Percentiles rank a stretch among this genome's conserved stretches.
These are phyloP conservation scores for Coregonus clupeaformis DNA, from an alignment of 2,113 vertebrate genomes.

Conservation along the genomic window DNA sequence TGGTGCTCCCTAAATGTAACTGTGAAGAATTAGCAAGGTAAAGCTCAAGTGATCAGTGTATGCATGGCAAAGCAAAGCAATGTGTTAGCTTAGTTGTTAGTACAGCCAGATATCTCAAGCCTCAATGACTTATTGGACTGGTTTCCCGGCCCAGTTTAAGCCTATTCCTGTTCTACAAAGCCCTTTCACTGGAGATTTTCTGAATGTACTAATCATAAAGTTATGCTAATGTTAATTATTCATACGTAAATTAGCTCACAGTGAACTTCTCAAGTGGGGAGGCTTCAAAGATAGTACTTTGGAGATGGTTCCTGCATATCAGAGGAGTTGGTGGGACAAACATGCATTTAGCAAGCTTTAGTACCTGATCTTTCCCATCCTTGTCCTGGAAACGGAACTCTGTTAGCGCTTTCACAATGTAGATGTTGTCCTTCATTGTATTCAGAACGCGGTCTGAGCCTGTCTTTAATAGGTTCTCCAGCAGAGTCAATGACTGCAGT, in stretches of 20 bases:
- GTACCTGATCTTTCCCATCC: slow-evolving; percentile 87
- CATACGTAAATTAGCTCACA: not conserved
- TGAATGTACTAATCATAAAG: no score
- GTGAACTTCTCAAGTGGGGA: not conserved
- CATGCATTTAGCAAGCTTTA: not conserved
- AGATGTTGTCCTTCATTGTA: slow-evolving; percentile 88
- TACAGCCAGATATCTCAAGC: not conserved
- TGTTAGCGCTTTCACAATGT: slow-evolving; percentile 84
- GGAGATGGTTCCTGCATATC: not conserved
- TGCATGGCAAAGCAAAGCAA: no score
- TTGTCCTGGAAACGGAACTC: slow-evolving; percentile 89
- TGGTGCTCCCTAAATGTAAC: not conserved
- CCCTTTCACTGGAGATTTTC: no score
- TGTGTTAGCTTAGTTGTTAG: slow-evolving; percentile 22
- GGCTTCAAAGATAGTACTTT: not conserved
- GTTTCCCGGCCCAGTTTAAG: no score
- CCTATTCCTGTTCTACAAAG: no score
- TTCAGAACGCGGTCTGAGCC: slow-evolving; percentile 87
- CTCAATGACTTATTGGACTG: no score
- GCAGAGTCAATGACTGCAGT: slow-evolving; percentile 83
- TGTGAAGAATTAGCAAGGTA: not conserved
- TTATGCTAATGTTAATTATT: no score
- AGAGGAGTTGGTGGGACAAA: not conserved
- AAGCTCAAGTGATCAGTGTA: slow-evolving; percentile 20
- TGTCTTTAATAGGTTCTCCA: slow-evolving; percentile 89